Conservation (phyloP, 2,113 vertebrate genomes). For the Aramus guarauna region DNA sequence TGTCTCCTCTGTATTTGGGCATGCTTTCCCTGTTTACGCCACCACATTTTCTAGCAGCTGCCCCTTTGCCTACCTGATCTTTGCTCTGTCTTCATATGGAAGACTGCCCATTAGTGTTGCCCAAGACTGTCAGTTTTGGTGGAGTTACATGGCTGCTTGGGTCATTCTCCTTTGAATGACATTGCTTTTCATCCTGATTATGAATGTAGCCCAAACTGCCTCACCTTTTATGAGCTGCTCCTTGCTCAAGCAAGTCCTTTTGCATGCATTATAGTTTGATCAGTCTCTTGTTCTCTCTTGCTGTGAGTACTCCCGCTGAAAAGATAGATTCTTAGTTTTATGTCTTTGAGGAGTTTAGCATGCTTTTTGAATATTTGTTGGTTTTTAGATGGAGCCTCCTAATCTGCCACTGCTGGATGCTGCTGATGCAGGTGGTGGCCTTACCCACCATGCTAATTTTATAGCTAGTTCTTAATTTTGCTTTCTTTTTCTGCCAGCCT, state of each 20-base stretch:
- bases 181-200: background rate
- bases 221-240: background rate
- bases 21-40: background rate
- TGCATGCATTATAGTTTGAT: background rate
- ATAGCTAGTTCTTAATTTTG: background rate
- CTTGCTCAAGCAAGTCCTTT: background rate
- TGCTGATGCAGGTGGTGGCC: background rate
- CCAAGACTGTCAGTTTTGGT: background rate
- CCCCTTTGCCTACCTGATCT: background rate
- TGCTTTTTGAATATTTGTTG: background rate
- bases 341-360: background rate
- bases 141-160: background rate
- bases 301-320: background rate
- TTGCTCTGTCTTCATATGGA: background rate
- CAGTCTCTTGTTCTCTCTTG: background rate
- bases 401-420: background rate
- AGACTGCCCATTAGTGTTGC: background rate
- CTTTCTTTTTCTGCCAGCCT: background rate
- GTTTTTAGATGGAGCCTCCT: background rate
- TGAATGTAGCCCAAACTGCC: background rate
- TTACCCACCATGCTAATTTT: background rate
- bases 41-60: background rate
- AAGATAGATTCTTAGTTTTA: background rate
- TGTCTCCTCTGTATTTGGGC: background rate
- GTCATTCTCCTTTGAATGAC: background rate